Percentiles rank a stretch among this genome's conserved stretches.
Conservation (phyloP, 2,797 vertebrate species). For the Lagocephalus sceleratus region DNA sequence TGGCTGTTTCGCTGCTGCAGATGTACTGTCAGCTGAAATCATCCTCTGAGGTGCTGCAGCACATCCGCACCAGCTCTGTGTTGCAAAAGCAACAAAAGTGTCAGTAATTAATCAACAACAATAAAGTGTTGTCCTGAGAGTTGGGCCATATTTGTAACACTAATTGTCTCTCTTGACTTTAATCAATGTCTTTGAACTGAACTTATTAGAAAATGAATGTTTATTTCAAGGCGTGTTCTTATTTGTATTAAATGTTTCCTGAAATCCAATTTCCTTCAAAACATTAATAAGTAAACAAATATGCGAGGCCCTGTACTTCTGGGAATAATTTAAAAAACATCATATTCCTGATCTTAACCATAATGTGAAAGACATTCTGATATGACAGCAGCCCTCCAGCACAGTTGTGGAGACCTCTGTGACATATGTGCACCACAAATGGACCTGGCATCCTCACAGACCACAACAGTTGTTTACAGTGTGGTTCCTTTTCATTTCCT, state of each 20-base stretch:
- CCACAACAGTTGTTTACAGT: no score
- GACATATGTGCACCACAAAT: no score
- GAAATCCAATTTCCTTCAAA: slow-evolving; percentile 26
- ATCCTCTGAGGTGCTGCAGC: slow-evolving; percentile 37
- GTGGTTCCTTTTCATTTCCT: no score
- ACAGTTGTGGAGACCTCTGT: no score
- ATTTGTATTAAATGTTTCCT: slow-evolving; percentile 19
- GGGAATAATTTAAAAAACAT: no score
- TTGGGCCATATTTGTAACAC: slow-evolving; percentile 6
- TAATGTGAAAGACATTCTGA: no score
- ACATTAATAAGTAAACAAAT: no score
- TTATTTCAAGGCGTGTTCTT: slow-evolving; percentile 21
- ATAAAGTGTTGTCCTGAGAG: not conserved
- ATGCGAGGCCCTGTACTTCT: no score
- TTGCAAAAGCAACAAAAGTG: slow-evolving; percentile 20
- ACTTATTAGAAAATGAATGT: slow-evolving; percentile 7
- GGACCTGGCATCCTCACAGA: no score
- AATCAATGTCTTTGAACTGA: not conserved
- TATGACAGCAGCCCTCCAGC: no score
- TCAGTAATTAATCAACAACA: slow-evolving; percentile 15
- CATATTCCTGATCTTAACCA: no score
- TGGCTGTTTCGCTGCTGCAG: slow-evolving; percentile 47
- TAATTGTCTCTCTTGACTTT: not conserved
- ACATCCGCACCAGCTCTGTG: slow-evolving; percentile 17
- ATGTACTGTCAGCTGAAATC: slow-evolving; percentile 62